These are phyloP conservation scores for Pogoniulus pusillus DNA, from an alignment of 2,797 vertebrate species.

Conservation along the genomic window DNA sequence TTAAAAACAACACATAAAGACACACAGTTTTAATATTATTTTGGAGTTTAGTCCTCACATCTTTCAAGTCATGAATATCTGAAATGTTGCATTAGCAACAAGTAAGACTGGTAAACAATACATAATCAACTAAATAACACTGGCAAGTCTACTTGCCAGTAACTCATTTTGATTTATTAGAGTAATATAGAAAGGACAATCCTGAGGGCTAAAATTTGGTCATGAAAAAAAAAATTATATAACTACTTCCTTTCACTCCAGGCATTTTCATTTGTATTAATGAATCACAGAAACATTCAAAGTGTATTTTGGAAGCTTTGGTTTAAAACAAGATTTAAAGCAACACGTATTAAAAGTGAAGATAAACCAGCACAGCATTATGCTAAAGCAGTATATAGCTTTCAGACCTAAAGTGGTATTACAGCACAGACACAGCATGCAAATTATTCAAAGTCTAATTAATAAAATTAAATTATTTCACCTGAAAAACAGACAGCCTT, in stretches of 20 bases:
- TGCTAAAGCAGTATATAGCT: neutral
- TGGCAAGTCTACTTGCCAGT: neutral
- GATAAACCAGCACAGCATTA: neutral
- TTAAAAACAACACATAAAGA: neutral
- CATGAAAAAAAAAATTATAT: neutral
- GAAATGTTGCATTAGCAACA: neutral
- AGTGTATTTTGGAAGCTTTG: neutral
- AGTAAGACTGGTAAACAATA: neutral
- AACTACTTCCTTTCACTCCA: neutral
- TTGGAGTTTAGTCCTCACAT: neutral
- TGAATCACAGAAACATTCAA: neutral
- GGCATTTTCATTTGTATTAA: neutral
- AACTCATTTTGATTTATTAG: neutral
- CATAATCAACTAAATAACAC: neutral
- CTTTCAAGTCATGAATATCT: neutral
- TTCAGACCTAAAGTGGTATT: neutral
- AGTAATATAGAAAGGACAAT: neutral
- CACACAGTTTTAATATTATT: neutral
- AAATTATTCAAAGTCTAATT: neutral
- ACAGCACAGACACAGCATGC: neutral
- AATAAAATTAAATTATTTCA: neutral
- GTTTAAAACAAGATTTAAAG: neutral
- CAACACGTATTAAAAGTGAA: neutral
- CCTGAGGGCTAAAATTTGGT: neutral
- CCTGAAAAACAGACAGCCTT: neutral